Evolutionary conservation across 2,797 vertebrate genomes (phyloP), one percentile per base, ranked within the genome.

Genomic region (Neosilurus hyrtlii): DNA sequence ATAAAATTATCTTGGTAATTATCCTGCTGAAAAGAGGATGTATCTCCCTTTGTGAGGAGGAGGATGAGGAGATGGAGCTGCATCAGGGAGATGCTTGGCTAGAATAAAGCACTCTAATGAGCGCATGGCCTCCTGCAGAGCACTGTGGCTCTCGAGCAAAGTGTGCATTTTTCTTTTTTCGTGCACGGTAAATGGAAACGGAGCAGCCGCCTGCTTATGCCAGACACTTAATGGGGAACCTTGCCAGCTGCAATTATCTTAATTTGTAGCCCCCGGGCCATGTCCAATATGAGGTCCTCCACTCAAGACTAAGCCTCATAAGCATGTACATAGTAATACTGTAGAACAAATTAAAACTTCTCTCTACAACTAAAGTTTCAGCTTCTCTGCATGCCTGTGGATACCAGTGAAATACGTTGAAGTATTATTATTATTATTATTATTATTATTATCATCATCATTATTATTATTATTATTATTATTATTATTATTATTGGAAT

Each of bases 1-100:
- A 92, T 93, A 93, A 94, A 94, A 94, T 94, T 93, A 94, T 94
- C 93, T 90, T 52, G 83, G 89, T 94, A 94, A 94, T 94, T 94
- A 94, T 94, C 91, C 91, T 90, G 90, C 91, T 90, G 88, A 90
- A 88, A 89, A 89, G 90, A 93, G 91, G 91, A 93, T 94, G 93
- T 89, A 94, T 94, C 90, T 93, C 89, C 90, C 91, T 91, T 89
- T 91, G 91, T 91, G 89, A 87, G 88, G 87, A 86, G 85, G 87
- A 86, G 83, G 85, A 67, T 83, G 76, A 75, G 82, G 79, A 85
- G 63, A 75, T 52, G 14, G 83, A 87, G 89, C 87, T 86, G 87
- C 88, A 74, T 88, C 75, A 54, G 51, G 62, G 83, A 86, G 87
- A 89, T 51, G 90, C 90, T 92, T 92, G 90, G 91, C 91, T 93